phyloP scores from a whole-genome alignment of 2,888 invertebrate genomes.

The Teleiodes luculella region DNA sequence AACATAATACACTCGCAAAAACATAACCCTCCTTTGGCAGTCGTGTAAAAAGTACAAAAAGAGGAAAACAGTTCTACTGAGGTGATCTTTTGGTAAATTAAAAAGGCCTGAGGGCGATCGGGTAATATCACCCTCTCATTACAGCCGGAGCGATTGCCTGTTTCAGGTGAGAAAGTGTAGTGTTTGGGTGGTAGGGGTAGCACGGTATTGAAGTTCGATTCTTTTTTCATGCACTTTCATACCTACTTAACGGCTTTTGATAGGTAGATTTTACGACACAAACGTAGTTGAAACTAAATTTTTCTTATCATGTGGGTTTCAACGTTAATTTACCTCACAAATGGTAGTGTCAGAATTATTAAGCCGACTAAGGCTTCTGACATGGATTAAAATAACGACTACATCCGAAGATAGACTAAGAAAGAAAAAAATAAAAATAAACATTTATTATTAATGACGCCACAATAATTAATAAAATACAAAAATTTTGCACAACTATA shows the following conservation, averaged over 20 bases:
- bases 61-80: constrained; percentile 26
- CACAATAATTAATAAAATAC: too few species aligned
- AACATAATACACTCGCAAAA: too few species aligned
- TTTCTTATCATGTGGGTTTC: too few species aligned
- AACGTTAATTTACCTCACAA: too few species aligned
- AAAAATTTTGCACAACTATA: too few species aligned
- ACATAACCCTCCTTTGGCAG: neutral
- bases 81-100: constrained; percentile 75
- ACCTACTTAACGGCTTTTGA: too few species aligned
- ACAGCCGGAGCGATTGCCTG: constrained; percentile 1
- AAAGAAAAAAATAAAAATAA: neutral
- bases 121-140: constrained; percentile 40
- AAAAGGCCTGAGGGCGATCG: constrained; percentile 72
- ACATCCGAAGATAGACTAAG: neutral
- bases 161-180: neutral
- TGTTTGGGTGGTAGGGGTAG: neutral
- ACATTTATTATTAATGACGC: too few species aligned
- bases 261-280: too few species aligned
- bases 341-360: too few species aligned
- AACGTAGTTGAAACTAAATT: too few species aligned
- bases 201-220: neutral
- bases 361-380: too few species aligned
- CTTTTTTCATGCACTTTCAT: neutral
- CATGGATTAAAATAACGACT: too few species aligned
- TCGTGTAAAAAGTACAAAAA: neutral